Percentiles rank a stretch among this genome's conserved stretches.
Conservation (phyloP, 2,797 vertebrate species). For the Acipenser oxyrinchus region DNA sequence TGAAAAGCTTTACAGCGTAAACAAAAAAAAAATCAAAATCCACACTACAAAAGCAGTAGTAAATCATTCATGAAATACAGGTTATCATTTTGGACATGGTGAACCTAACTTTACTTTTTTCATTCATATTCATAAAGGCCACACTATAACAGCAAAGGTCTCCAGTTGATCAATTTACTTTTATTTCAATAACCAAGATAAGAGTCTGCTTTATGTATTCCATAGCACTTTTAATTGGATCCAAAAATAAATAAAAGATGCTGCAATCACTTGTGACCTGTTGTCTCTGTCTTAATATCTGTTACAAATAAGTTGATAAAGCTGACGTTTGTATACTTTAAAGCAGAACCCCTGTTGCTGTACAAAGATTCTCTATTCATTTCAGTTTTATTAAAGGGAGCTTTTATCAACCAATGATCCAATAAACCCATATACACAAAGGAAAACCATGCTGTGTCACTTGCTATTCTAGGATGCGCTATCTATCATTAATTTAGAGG, state of each 20-base stretch:
- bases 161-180: neutral
- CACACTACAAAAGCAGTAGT: neutral
- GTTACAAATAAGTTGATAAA: neutral
- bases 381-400: neutral
- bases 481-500: too few relatives aligned
- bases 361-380: neutral
- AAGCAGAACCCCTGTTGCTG: neutral
- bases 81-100: neutral
- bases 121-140: neutral
- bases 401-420: neutral
- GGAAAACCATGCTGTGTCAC: too few relatives aligned
- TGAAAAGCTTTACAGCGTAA: too few relatives aligned
- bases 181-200: neutral
- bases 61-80: neutral
- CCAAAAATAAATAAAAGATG: neutral
- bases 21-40: neutral
- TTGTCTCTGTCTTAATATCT: neutral
- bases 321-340: neutral
- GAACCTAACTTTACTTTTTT: neutral
- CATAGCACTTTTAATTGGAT: neutral
- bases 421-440: neutral
- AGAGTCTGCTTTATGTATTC: neutral
- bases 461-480: too few relatives aligned
- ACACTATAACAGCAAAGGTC: neutral
- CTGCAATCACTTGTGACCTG: neutral